These are phyloP conservation scores for Pseudochaenichthys georgianus DNA, from an alignment of 2,797 vertebrate species.

Conservation along the genomic window DNA sequence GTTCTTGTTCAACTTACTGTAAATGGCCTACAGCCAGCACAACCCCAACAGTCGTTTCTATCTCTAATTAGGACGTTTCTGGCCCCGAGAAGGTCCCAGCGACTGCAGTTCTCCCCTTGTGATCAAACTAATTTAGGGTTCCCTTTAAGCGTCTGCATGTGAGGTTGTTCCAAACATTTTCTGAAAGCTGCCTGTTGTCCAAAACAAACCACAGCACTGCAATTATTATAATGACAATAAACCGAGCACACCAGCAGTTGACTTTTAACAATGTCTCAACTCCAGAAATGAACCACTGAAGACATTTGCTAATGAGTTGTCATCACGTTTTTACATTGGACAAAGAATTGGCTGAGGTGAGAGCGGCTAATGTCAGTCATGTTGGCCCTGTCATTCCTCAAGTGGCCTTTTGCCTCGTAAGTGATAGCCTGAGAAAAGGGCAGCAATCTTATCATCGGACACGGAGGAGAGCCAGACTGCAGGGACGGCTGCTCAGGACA, in stretches of 20 bases:
- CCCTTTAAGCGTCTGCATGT: constrained; percentile 50
- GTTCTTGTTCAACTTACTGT: constrained; percentile 52
- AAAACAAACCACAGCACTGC: constrained; percentile 69
- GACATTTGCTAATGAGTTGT: constrained; percentile 41
- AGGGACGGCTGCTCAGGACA: constrained; percentile 36
- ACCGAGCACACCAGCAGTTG: constrained; percentile 54
- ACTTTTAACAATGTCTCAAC: constrained; percentile 50
- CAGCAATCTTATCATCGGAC: constrained; percentile 73
- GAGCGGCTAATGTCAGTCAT: constrained; percentile 69
- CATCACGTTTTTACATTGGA: constrained; percentile 33
- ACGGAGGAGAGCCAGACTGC: constrained; percentile 61
- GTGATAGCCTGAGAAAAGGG: constrained; percentile 76
- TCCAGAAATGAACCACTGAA: constrained; percentile 30
- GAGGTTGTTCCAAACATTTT: constrained; percentile 68
- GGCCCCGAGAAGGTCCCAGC: constrained; percentile 38
- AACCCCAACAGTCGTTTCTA: constrained; percentile 56
- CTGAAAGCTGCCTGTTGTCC: constrained; percentile 59
- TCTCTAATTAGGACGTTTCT: constrained; percentile 66
- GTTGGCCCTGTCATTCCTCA: constrained; percentile 75
- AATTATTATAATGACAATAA: constrained; percentile 72
- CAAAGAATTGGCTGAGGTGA: constrained; percentile 39
- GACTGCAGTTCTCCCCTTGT: constrained; percentile 45
- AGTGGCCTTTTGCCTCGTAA: constrained; percentile 76
- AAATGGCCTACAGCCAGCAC: constrained; percentile 39
- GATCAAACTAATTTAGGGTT: constrained; percentile 71